Evolutionary conservation across 2,797 vertebrate species (phyloP).

Genomic region (Sebastes umbrosus): DNA sequence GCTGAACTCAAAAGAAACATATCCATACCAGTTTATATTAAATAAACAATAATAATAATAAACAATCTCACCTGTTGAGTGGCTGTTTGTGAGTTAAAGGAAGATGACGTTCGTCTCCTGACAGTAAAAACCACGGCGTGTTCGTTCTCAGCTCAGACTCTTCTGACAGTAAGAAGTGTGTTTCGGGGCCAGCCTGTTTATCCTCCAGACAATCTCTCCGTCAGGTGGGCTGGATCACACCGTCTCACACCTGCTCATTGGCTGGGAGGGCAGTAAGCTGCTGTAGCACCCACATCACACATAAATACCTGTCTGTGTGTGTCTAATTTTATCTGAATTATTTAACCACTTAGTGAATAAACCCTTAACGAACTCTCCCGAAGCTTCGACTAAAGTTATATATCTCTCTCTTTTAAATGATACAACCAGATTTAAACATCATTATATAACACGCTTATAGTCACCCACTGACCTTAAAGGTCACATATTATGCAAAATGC

Average conservation of each 20-base stretch:
- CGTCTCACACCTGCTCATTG: conserved; percentile 54
- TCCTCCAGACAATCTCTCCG: conserved; percentile 44
- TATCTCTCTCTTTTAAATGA: not conserved
- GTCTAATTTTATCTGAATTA: conserved; percentile 46
- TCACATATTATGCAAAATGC: too few species aligned
- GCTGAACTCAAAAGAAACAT: not conserved
- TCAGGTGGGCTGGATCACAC: conserved; percentile 53
- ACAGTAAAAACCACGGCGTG: not conserved
- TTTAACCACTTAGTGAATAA: conserved; percentile 12
- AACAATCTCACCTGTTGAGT: conserved; percentile 54
- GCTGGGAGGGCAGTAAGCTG: conserved; percentile 56
- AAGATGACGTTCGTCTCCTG: not conserved
- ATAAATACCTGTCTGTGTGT: conserved; percentile 50
- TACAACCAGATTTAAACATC: conserved; percentile 10
- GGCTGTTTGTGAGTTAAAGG: not conserved
- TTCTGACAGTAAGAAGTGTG: conserved; percentile 25
- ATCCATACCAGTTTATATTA: not conserved
- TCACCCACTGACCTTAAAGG: not conserved
- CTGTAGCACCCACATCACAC: conserved; percentile 15
- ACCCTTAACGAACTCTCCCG: not conserved
- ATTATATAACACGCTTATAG: conserved; percentile 2
- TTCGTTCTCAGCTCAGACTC: conserved; percentile 11
- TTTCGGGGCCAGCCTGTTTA: conserved; percentile 31
- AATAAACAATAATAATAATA: not conserved
- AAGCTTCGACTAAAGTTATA: conserved; percentile 14